A percentile compares a stretch with the other conserved stretches of the same genome.
Evolutionary conservation across 2,888 invertebrate genomes (phyloP).

Genomic region (Epinotia nisella): DNA sequence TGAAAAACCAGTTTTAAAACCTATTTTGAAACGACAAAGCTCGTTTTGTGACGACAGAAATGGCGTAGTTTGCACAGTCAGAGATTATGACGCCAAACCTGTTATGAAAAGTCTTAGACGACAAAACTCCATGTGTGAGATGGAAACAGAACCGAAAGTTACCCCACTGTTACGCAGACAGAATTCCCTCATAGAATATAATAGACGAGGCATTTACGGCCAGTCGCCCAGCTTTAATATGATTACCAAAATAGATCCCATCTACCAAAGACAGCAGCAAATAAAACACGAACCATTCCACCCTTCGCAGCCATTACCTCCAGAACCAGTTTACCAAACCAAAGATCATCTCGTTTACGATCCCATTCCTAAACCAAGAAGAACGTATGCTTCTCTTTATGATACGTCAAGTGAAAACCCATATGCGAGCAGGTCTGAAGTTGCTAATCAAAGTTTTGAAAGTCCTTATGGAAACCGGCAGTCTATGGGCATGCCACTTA

Average conservation of each 20-base stretch:
- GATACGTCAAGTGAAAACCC: conserved; percentile 79
- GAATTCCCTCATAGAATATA: conserved; percentile 82
- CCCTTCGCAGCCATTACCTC: conserved; percentile 81
- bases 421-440: conserved; percentile 74
- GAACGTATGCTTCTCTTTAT: conserved; percentile 78
- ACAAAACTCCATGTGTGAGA: conserved; percentile 82
- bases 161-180: conserved; percentile 82
- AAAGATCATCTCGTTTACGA: conserved; percentile 81
- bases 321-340: conserved; percentile 82
- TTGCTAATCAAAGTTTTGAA: conserved; percentile 76
- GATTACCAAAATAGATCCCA: conserved; percentile 84
- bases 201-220: conserved; percentile 78
- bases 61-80: conserved; percentile 76
- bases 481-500: conserved; percentile 71
- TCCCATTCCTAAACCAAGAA: conserved; percentile 80
- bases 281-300: conserved; percentile 81
- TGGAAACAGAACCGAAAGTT: conserved; percentile 84
- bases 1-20: conserved; percentile 77
- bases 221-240: conserved; percentile 80
- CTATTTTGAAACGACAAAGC: conserved; percentile 80
- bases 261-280: conserved; percentile 83
- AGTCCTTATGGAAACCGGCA: conserved; percentile 76
- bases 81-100: conserved; percentile 79
- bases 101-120: conserved; percentile 71
- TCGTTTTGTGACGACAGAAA: conserved; percentile 81